Conservation (phyloP, 2,888 invertebrate genomes). For the Coleophora flavipennella region DNA sequence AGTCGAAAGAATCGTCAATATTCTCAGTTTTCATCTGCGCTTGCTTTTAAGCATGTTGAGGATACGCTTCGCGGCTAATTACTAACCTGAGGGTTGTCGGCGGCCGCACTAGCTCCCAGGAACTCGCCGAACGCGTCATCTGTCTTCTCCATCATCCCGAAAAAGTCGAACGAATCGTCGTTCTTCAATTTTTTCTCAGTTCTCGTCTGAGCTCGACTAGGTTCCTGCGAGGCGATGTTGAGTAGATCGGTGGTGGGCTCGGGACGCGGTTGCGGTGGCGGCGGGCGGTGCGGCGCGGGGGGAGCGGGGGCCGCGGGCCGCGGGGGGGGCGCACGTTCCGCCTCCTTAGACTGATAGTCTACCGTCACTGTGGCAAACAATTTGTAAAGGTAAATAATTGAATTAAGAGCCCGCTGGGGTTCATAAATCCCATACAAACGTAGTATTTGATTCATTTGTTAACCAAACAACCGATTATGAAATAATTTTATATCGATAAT, state of each 20-base stretch:
- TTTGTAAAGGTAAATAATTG: too few relatives aligned
- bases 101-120: conserved; percentile 37
- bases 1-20: conserved; percentile 72
- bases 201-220: conserved; percentile 14
- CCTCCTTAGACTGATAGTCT: conserved; percentile 37
- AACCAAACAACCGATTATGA: too few relatives aligned
- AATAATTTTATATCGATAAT: too few relatives aligned
- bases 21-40: too few relatives aligned
- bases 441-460: too few relatives aligned
- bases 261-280: conserved; percentile 12
- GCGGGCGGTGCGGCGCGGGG: conserved; percentile 23
- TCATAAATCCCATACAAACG: too few relatives aligned
- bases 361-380: conserved; percentile 38
- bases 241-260: conserved; percentile 14
- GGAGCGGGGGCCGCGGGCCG: conserved; percentile 30
- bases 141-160: conserved; percentile 71
- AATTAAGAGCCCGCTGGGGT: too few relatives aligned
- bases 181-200: conserved; percentile 39
- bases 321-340: conserved; percentile 28
- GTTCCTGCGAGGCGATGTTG: conserved; percentile 1
- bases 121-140: conserved; percentile 65
- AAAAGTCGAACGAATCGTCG: conserved; percentile 74
- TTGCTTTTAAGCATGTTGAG: too few relatives aligned
- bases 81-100: conserved; percentile 33
- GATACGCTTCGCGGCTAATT: too few relatives aligned